A percentile compares a stretch with the other conserved stretches of the same genome.
These are phyloP conservation scores for Euphydryas editha DNA, from an alignment of 2,888 invertebrate genomes.

Conservation along the genomic window DNA sequence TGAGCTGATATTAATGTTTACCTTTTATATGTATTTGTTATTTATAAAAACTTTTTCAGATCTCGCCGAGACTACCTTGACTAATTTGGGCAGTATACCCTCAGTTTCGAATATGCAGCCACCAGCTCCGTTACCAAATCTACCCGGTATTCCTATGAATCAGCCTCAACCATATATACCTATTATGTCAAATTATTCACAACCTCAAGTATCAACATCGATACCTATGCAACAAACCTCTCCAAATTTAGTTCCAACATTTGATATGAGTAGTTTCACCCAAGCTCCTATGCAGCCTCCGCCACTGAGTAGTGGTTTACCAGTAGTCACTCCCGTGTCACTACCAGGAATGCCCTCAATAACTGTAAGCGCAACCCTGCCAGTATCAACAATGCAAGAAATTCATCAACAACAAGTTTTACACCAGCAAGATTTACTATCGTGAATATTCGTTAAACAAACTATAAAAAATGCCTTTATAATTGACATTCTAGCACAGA, in stretches of 20 bases:
- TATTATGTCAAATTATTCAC: constrained; percentile 75
- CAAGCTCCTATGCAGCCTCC: constrained; percentile 66
- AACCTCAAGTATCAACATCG: constrained; percentile 55
- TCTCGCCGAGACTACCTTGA: constrained; percentile 76
- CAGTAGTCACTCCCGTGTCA: constrained; percentile 87
- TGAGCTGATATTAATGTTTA: neutral
- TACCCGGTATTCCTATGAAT: constrained; percentile 80
- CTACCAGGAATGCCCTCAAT: constrained; percentile 92
- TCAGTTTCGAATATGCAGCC: constrained; percentile 79
- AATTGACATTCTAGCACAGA: constrained; percentile 25
- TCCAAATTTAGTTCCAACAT: constrained; percentile 70
- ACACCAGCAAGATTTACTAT: constrained; percentile 74
- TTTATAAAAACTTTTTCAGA: constrained; percentile 57
- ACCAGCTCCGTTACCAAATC: constrained; percentile 78
- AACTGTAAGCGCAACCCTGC: constrained; percentile 89
- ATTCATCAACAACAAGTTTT: constrained; percentile 74
- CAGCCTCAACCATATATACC: constrained; percentile 82
- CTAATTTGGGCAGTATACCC: constrained; percentile 78
- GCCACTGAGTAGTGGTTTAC: constrained; percentile 63
- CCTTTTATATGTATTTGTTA: constrained; percentile 13
- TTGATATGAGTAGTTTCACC: constrained; percentile 72
- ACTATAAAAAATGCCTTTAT: constrained; percentile 20
- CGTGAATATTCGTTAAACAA: constrained; percentile 51
- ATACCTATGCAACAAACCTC: constrained; percentile 48
- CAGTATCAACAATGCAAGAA: constrained; percentile 84